A percentile compares a stretch with the other conserved stretches of the same genome.
Conservation (phyloP, 2,797 vertebrate species). For the Varecia variegata region DNA sequence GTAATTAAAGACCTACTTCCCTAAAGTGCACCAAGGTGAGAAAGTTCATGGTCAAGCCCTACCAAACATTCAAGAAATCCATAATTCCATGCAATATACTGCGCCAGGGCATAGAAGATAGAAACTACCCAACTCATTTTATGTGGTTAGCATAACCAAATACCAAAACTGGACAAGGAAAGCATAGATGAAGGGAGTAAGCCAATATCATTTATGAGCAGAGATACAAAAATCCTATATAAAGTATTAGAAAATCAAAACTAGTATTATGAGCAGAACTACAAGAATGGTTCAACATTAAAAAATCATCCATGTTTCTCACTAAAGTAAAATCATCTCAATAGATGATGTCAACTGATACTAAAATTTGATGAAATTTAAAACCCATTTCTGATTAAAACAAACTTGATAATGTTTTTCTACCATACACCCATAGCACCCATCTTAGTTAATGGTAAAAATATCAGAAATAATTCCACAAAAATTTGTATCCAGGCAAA, state of each 20-base stretch:
- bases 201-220: background rate
- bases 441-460: background rate
- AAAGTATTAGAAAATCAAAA: slow-evolving; percentile 6
- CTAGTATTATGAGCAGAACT: background rate
- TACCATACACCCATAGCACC: background rate
- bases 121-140: slow-evolving; percentile 17
- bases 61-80: background rate
- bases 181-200: slow-evolving; percentile 27
- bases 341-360: background rate
- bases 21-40: background rate
- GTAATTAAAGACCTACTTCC: background rate
- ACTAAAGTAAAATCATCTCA: background rate
- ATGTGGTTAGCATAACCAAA: background rate
- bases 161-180: slow-evolving; percentile 36
- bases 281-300: background rate
- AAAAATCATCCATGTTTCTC: background rate
- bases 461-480: background rate
- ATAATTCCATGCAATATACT: background rate
- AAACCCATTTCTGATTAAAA: background rate
- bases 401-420: background rate
- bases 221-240: background rate
- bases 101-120: background rate
- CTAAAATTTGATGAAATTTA: slow-evolving; percentile 16
- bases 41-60: background rate
- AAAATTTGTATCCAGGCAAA: background rate